A percentile compares a stretch with the other conserved stretches of the same genome.
Conservation (phyloP, 2,113 vertebrate species). For the Protobothrops flavoviridis region DNA sequence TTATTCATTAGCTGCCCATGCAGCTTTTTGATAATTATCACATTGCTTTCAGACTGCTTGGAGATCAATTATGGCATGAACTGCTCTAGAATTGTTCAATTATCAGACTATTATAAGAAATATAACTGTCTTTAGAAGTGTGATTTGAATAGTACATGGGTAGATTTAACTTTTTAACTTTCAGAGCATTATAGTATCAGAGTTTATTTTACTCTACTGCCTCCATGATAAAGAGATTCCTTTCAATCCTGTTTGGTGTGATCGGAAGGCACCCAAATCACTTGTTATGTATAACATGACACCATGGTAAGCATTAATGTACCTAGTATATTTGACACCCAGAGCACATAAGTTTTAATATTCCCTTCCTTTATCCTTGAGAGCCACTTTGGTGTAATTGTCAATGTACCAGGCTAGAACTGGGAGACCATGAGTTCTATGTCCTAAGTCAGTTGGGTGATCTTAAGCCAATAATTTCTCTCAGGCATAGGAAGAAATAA, state of each 20-base stretch:
- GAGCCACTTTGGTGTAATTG: not conserved
- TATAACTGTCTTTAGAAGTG: not conserved
- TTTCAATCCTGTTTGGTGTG: accelerated
- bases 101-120: not conserved
- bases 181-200: constrained; percentile 44
- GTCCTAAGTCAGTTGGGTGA: not conserved
- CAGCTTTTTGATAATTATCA: not conserved
- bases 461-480: not conserved
- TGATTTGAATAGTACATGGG: not conserved
- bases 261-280: not conserved
- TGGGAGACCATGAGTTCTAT: not conserved
- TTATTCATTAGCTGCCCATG: not conserved
- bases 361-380: not conserved
- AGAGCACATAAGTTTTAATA: not conserved
- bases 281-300: not conserved
- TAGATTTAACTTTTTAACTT: constrained; percentile 23
- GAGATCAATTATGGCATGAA: not conserved
- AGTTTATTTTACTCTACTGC: not conserved
- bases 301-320: not conserved
- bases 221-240: not conserved
- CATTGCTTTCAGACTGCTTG: not conserved
- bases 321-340: not conserved
- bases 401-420: not conserved
- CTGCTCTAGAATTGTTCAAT: not conserved
- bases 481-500: not conserved